Conservation (phyloP, 2,113 vertebrate genomes). For the Podocnemis expansa region DNA sequence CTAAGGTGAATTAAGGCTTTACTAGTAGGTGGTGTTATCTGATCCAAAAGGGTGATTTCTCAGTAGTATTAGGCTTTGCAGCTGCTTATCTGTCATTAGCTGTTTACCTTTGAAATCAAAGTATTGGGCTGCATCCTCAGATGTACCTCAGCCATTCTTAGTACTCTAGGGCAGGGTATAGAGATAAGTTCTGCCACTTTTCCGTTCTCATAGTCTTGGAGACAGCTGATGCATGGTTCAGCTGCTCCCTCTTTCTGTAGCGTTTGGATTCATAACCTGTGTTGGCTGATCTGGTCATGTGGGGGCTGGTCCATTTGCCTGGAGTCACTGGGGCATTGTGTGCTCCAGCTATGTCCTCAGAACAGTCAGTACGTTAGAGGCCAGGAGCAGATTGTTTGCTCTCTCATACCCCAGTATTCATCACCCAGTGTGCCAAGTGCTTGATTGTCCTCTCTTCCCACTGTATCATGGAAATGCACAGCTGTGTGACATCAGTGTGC, state of each 20-base stretch:
- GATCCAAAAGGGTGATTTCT: not conserved
- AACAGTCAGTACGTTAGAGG: not conserved
- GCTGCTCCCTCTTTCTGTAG: not conserved
- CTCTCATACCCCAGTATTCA: not conserved
- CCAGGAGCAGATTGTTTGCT: not conserved
- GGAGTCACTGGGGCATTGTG: not conserved
- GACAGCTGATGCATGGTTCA: not conserved
- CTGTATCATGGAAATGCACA: not conserved
- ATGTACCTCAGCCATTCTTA: not conserved
- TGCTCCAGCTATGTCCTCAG: not conserved
- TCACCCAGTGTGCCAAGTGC: not conserved
- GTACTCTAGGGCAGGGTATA: not conserved
- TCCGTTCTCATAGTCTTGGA: not conserved
- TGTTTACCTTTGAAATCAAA: not conserved
- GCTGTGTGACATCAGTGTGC: not conserved
- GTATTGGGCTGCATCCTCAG: not conserved
- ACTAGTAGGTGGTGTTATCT: slow-evolving; percentile 2
- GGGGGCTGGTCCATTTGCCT: not conserved
- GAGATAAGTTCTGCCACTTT: not conserved
- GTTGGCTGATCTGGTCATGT: not conserved
- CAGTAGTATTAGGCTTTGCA: not conserved
- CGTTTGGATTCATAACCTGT: not conserved
- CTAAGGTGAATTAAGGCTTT: not conserved
- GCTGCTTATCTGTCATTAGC: not conserved
- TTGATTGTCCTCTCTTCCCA: not conserved